Conservation (phyloP, 2,888 invertebrate species). For the Drosophila mercatorum region DNA sequence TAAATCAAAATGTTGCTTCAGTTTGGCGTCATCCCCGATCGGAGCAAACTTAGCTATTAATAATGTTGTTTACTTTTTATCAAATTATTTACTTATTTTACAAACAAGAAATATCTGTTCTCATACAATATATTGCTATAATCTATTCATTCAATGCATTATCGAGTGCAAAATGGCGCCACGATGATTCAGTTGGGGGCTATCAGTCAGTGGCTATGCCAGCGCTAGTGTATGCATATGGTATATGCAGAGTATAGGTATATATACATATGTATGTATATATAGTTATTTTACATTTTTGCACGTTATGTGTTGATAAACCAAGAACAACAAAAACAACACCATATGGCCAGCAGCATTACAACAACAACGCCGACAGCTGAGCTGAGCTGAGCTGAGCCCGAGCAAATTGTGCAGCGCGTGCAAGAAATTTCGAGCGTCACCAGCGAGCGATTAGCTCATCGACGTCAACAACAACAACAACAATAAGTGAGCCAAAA, state of each 20-base stretch:
- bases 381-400: background rate
- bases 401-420: conserved; percentile 52
- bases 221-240: background rate
- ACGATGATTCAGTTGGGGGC: conserved; percentile 42
- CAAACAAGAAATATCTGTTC: too few species aligned
- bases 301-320: conserved; percentile 60
- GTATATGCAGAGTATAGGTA: background rate
- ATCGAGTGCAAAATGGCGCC: conserved; percentile 31
- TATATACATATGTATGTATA: background rate
- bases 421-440: conserved; percentile 69
- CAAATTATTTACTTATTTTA: too few species aligned
- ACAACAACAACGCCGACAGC: conserved; percentile 20
- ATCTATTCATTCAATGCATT: conserved; percentile 18
- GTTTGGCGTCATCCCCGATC: too few species aligned
- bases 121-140: background rate
- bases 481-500: conserved; percentile 39
- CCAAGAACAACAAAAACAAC: conserved; percentile 18
- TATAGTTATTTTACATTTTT: conserved; percentile 55
- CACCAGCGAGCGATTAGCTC: conserved; percentile 72
- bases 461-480: conserved; percentile 54
- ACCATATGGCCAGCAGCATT: conserved; percentile 23
- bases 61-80: too few species aligned
- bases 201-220: conserved; percentile 35
- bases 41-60: too few species aligned
- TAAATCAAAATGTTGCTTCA: too few species aligned